Evolutionary conservation across 2,113 vertebrate genomes (phyloP).

Genomic region (Panthera leo): DNA sequence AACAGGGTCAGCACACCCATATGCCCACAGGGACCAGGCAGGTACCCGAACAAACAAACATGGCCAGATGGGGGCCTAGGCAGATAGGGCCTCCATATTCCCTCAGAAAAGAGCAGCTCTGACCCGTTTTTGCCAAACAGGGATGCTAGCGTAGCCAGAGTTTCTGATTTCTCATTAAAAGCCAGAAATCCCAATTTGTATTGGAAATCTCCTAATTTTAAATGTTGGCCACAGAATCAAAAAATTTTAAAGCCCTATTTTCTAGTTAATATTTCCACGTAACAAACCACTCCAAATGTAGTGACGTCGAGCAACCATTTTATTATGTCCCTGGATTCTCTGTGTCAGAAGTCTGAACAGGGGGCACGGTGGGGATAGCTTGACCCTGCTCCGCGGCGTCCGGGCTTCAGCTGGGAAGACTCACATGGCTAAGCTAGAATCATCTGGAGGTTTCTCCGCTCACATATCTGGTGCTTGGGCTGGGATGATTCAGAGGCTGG

Average conservation of each 20-base stretch:
- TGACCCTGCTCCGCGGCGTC: neutral
- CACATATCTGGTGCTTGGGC: neutral
- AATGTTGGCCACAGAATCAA: neutral
- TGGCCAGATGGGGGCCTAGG: neutral
- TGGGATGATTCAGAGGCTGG: constrained; percentile 51
- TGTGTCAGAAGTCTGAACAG: constrained; percentile 42
- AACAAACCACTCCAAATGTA: constrained; percentile 41
- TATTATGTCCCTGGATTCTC: neutral
- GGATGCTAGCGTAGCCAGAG: neutral
- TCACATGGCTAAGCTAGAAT: neutral
- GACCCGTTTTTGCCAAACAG: neutral
- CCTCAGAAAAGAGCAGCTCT: neutral
- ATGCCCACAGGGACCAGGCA: neutral
- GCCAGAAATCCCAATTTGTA: constrained; percentile 39
- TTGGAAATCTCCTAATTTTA: constrained; percentile 50
- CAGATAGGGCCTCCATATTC: neutral
- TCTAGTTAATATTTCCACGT: constrained; percentile 53
- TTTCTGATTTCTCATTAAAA: constrained; percentile 58
- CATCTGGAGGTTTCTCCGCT: constrained; percentile 56
- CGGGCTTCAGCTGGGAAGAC: constrained; percentile 65
- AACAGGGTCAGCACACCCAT: neutral
- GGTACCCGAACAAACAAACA: neutral
- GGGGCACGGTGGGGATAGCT: neutral
- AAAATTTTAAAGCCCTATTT: constrained; percentile 30
- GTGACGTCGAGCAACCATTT: constrained; percentile 51